A percentile compares a stretch with the other conserved stretches of the same genome.
Evolutionary conservation across 2,888 invertebrate genomes (phyloP).

Genomic region (Hirtodrosophila histrioides): DNA sequence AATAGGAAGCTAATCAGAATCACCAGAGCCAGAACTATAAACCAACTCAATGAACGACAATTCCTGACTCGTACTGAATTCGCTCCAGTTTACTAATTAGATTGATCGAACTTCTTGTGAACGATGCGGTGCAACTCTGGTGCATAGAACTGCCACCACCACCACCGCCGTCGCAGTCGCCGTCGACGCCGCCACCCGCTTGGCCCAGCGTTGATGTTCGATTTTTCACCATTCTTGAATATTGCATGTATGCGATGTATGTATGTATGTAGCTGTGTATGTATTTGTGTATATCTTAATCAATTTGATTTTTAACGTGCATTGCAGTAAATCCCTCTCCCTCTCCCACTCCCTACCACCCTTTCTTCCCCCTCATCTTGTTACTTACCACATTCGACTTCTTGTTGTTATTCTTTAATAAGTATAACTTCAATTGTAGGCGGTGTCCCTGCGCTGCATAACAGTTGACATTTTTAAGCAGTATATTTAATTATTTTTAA

Average conservation of each 20-base stretch:
- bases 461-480: constrained; percentile 33
- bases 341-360: neutral
- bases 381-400: constrained; percentile 40
- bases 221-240: constrained; percentile 69
- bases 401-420: constrained; percentile 6
- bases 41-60: too few species aligned
- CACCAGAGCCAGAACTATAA: too few species aligned
- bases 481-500: constrained; percentile 8
- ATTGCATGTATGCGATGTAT: constrained; percentile 27
- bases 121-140: neutral
- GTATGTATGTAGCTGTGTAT: constrained; percentile 23
- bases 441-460: constrained; percentile 51
- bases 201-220: constrained; percentile 65
- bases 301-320: constrained; percentile 41
- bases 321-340: constrained; percentile 16
- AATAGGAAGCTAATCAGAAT: too few species aligned
- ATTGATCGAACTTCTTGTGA: too few species aligned
- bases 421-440: constrained; percentile 33
- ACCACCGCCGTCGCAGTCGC: constrained; percentile 7
- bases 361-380: constrained; percentile 1
- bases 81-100: too few species aligned
- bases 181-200: constrained; percentile 43
- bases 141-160: constrained; percentile 40
- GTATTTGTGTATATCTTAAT: constrained; percentile 30
- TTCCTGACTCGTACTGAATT: too few species aligned